Evolutionary conservation across 2,888 invertebrate genomes (phyloP).

Genomic region (Eupelmus urozonus): DNA sequence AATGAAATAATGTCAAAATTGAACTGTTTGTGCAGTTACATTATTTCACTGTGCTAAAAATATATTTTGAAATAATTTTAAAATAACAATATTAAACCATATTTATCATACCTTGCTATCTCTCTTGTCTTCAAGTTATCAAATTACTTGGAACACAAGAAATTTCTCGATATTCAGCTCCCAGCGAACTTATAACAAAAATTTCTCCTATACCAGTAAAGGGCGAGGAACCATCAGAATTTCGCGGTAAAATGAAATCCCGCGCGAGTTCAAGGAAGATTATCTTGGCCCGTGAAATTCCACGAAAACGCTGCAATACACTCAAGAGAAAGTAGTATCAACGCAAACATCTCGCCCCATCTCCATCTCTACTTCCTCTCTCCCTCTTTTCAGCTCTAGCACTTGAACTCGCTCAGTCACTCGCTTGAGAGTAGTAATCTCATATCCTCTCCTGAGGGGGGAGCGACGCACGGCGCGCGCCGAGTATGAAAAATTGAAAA

Average conservation of each 20-base stretch:
- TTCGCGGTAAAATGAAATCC: not conserved
- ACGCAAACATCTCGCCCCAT: not conserved
- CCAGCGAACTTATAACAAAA: no score
- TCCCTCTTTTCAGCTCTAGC: not conserved
- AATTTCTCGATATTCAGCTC: no score
- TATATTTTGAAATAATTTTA: no score
- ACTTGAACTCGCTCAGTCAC: conserved; percentile 1
- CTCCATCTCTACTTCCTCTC: not conserved
- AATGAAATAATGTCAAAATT: no score
- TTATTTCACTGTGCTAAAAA: no score
- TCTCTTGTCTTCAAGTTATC: no score
- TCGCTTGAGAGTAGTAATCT: conserved; percentile 32
- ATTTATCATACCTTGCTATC: no score
- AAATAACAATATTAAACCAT: no score
- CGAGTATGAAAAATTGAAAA: conserved; percentile 53
- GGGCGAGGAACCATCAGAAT: not conserved
- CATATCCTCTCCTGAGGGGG: conserved; percentile 19
- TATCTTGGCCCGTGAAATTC: not conserved
- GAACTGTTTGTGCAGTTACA: no score
- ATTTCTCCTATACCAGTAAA: not conserved
- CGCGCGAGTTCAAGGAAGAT: not conserved
- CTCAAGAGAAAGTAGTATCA: not conserved
- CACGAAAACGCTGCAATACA: conserved; percentile 24
- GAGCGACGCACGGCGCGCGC: no score
- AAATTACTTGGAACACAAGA: no score